A percentile compares a stretch with the other conserved stretches of the same genome.
phyloP scores from a whole-genome alignment of 2,113 vertebrate species.

The Phalacrocorax pelagicus region DNA sequence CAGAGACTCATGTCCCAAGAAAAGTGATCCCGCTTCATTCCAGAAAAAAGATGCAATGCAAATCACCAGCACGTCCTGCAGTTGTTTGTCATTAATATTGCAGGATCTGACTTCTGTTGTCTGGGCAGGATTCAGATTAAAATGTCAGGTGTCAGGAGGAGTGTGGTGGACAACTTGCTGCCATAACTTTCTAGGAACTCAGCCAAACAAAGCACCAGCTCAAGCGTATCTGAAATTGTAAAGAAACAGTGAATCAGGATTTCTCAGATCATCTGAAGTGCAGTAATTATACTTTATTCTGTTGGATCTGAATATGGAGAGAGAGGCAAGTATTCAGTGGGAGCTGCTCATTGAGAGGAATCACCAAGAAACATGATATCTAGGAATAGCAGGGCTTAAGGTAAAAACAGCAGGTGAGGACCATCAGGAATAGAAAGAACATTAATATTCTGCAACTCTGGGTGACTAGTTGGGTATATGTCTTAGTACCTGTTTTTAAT shows the following conservation, averaged over 20 bases:
- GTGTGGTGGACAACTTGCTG: background rate
- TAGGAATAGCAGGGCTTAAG: background rate
- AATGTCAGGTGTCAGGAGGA: background rate
- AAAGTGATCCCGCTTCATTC: background rate
- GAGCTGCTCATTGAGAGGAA: background rate
- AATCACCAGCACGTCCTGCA: background rate
- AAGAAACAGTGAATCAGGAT: background rate
- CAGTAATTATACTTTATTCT: background rate
- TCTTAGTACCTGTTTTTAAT: background rate
- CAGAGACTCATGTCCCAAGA: background rate
- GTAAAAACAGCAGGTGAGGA: background rate
- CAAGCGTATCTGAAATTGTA: background rate
- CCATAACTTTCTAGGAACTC: background rate
- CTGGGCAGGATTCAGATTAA: background rate
- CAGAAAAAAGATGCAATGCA: background rate
- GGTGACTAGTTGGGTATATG: background rate
- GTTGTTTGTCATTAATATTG: conserved; percentile 33
- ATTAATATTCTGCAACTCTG: background rate
- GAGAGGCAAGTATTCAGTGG: background rate
- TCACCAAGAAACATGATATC: background rate
- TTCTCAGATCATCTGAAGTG: background rate
- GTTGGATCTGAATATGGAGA: background rate
- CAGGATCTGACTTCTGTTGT: background rate
- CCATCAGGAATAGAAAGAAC: background rate
- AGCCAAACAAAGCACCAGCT: background rate